These are phyloP conservation scores for rat (Rattus norvegicus) DNA, from an alignment of 2,113 vertebrate genomes.

Conservation along the genomic window GRCr8 NC_086027.1:72525501-72526000, in stretches of 20 bases:
- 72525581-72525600: not conserved
- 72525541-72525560: slow-evolving; percentile 23
- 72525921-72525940: not conserved
- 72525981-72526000: slow-evolving; percentile 21
- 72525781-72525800: not conserved
- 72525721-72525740: not conserved
- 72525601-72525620: not conserved
- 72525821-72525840: slow-evolving; percentile 27
- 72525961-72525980: slow-evolving; percentile 25
- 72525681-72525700: not conserved
- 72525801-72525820: not conserved
- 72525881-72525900: not conserved
- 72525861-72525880: not conserved
- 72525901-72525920: slow-evolving; percentile 32
- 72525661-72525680: not conserved
- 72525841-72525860: not conserved
- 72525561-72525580: not conserved
- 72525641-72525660: not conserved
- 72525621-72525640: slow-evolving; percentile 38
- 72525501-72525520: slow-evolving; percentile 31
- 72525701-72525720: not conserved
- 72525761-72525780: not conserved
- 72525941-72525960: not conserved
- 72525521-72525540: not conserved
- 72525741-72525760: not conserved